Percentiles rank a stretch among this genome's conserved stretches.
These are phyloP conservation scores for Callimorpha dominula DNA, from an alignment of 2,888 invertebrate genomes.

Conservation along the genomic window DNA sequence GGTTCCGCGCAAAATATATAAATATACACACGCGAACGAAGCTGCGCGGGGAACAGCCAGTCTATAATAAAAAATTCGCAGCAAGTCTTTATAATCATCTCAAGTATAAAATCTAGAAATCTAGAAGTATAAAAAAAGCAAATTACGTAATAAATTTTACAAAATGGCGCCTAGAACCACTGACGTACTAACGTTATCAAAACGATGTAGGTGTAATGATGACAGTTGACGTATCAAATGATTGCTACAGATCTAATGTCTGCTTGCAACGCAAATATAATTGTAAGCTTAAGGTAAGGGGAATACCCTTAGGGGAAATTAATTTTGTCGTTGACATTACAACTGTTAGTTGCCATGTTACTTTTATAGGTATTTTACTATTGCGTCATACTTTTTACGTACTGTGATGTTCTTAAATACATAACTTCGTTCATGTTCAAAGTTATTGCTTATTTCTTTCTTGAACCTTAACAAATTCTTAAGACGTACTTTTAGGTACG, in stretches of 20 bases:
- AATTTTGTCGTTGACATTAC: not conserved
- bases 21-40: too few species aligned
- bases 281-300: not conserved
- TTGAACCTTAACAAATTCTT: not conserved
- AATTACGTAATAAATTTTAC: not conserved
- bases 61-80: too few species aligned
- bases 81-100: too few species aligned
- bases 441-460: not conserved
- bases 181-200: not conserved
- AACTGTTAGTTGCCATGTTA: not conserved
- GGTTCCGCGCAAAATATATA: too few species aligned
- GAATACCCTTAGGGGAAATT: not conserved
- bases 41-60: too few species aligned
- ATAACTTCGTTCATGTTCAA: not conserved
- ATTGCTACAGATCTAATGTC: not conserved
- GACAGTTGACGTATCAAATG: not conserved
- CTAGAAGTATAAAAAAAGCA: too few species aligned
- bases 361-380: not conserved
- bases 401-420: not conserved
- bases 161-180: not conserved
- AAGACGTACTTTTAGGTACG: not conserved
- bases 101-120: too few species aligned
- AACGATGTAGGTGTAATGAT: not conserved
- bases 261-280: not conserved
- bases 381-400: not conserved